Conservation (phyloP, 53 echinoderm and acorn worm genomes). For the Pentamera pediparva region DNA sequence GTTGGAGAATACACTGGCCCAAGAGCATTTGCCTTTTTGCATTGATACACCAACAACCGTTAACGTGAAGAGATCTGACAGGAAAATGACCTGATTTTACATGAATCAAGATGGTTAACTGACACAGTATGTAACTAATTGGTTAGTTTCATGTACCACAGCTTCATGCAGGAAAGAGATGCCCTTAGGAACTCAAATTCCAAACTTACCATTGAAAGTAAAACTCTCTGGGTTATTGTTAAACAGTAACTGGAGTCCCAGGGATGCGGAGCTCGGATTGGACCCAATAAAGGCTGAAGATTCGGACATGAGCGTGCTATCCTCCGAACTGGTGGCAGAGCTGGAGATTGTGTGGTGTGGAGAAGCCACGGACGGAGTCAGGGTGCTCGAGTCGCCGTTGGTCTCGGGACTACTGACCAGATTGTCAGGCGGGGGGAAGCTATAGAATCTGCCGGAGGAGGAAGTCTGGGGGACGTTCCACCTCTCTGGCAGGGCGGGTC, state of each 20-base stretch:
- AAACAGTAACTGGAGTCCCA: conserved; percentile 90
- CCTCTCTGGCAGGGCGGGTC: conserved; percentile 16
- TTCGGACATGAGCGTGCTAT: conserved; percentile 85
- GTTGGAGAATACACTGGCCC: too few relatives aligned
- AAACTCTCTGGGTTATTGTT: conserved; percentile 22
- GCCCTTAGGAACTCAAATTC: too few relatives aligned
- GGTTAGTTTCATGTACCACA: too few relatives aligned
- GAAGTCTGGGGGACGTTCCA: conserved; percentile 6
- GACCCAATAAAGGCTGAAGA: conserved; percentile 79
- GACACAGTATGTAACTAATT: too few relatives aligned
- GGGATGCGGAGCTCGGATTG: conserved; percentile 78
- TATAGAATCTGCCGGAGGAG: conserved; percentile 6
- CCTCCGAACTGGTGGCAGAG: conserved; percentile 58
- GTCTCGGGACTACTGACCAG: conserved; percentile 45
- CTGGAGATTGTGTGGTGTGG: conserved; percentile 51
- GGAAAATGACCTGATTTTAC: too few relatives aligned
- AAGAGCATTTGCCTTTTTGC: too few relatives aligned
- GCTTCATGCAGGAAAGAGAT: too few relatives aligned
- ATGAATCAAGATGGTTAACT: too few relatives aligned
- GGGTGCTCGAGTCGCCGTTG: conserved; percentile 69
- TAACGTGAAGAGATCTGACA: too few relatives aligned
- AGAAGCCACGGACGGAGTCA: conserved; percentile 46
- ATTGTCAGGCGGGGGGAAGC: conserved; percentile 18
- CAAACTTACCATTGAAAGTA: conserved; percentile 1
- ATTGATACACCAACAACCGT: too few relatives aligned